Percentiles rank a stretch among this genome's conserved stretches.
Evolutionary conservation across 1,140 invertebrate genomes (phyloP).

Genomic region (Pachypsylla venusta): DNA sequence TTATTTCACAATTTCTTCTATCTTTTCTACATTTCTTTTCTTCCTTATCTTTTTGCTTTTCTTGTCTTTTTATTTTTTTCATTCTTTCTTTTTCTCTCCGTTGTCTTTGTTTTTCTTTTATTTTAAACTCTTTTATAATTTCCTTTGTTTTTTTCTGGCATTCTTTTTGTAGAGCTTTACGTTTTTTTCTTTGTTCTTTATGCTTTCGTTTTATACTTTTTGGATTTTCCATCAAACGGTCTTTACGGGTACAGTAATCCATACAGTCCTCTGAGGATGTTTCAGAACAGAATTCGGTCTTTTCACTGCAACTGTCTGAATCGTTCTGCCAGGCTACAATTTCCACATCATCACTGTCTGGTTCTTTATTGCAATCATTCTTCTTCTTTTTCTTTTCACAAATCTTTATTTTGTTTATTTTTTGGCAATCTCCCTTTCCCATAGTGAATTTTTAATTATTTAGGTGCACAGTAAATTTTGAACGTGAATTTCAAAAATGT

Average conservation of each 20-base stretch:
- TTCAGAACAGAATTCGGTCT: background rate
- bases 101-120: background rate
- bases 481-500: too few species aligned
- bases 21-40: background rate
- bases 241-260: background rate
- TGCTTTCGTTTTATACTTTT: background rate
- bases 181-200: background rate
- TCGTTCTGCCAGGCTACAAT: too few species aligned
- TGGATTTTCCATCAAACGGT: background rate
- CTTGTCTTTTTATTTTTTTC: background rate
- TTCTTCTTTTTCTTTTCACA: too few species aligned
- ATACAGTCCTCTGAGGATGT: conserved; percentile 3
- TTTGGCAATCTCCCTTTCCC: too few species aligned
- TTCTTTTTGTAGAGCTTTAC: background rate
- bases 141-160: background rate
- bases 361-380: too few species aligned
- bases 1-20: background rate
- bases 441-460: too few species aligned
- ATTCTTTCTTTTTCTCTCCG: conserved; percentile 2
- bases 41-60: conserved; percentile 5
- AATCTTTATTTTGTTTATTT: too few species aligned
- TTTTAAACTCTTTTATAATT: background rate
- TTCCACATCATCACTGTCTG: too few species aligned
- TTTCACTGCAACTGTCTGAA: too few species aligned
- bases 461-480: too few species aligned